Conservation (phyloP, 2,113 vertebrate species). For the Chionis minor region DNA sequence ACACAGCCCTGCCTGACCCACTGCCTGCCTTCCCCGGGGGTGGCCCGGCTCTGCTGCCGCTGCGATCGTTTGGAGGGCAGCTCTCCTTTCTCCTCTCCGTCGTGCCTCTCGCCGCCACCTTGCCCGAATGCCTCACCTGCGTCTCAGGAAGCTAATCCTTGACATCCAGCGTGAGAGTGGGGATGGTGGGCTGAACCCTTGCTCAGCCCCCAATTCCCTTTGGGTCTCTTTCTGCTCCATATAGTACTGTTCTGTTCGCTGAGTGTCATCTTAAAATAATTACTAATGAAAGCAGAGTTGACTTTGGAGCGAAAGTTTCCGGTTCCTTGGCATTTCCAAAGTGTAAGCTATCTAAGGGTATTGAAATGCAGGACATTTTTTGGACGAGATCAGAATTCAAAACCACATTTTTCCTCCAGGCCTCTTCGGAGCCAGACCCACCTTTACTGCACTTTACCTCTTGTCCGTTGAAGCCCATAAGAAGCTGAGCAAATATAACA, state of each 20-base stretch:
- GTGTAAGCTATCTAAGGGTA: slow-evolving; percentile 5
- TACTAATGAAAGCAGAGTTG: slow-evolving; percentile 52
- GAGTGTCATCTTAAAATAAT: not conserved
- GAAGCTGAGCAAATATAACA: slow-evolving; percentile 17
- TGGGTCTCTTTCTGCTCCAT: not conserved
- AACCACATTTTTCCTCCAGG: not conserved
- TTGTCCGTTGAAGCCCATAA: not conserved
- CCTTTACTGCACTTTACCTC: not conserved
- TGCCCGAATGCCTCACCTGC: rapidly evolving
- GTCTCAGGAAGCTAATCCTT: not conserved
- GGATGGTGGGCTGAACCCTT: not conserved
- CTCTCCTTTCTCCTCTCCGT: not conserved
- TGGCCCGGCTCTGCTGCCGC: rapidly evolving
- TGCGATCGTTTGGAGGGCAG: not conserved
- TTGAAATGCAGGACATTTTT: slow-evolving; percentile 5
- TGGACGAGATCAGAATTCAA: slow-evolving; percentile 16
- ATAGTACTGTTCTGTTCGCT: slow-evolving; percentile 6
- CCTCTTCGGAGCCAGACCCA: not conserved
- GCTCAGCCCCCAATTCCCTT: not conserved
- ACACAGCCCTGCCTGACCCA: not conserved
- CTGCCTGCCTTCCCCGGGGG: rapidly evolving
- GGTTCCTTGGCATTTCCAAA: not conserved
- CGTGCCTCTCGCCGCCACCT: not conserved
- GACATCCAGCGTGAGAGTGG: not conserved
- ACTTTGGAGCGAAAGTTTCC: not conserved